Conservation (phyloP, 2,797 vertebrate species). For the Knipowitschia caucasica region DNA sequence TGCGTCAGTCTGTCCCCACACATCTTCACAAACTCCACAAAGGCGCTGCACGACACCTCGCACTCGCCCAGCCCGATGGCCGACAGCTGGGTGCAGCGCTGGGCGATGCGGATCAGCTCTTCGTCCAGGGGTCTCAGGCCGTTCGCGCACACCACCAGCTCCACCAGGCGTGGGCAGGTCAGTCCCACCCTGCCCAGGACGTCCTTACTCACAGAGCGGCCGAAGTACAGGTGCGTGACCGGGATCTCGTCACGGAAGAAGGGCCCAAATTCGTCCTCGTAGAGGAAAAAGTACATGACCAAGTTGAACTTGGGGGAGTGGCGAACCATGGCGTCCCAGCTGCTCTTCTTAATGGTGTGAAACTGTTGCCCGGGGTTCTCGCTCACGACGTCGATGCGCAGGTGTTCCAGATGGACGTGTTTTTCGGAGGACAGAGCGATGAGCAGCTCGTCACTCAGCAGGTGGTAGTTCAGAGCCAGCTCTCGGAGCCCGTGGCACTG, state of each 20-base stretch:
- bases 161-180: conserved; percentile 92
- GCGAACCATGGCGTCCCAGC: conserved; percentile 96
- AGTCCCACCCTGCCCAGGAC: conserved; percentile 94
- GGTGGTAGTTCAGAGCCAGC: conserved; percentile 93
- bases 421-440: conserved; percentile 96
- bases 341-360: conserved; percentile 94
- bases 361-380: conserved; percentile 96
- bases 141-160: conserved; percentile 96
- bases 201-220: conserved; percentile 96
- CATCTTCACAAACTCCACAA: conserved; percentile 98
- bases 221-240: conserved; percentile 97
- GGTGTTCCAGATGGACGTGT: conserved; percentile 93
- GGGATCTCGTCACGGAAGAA: conserved; percentile 96
- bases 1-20: conserved; percentile 93
- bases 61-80: conserved; percentile 96
- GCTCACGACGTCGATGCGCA: conserved; percentile 95
- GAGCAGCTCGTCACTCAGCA: conserved; percentile 92
- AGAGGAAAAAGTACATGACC: conserved; percentile 99
- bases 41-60: conserved; percentile 96
- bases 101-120: conserved; percentile 94
- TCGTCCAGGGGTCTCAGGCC: conserved; percentile 93
- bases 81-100: conserved; percentile 90
- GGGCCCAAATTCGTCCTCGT: conserved; percentile 94
- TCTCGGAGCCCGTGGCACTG: conserved; percentile 96
- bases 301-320: conserved; percentile 98